phyloP scores from a whole-genome alignment of 2,113 vertebrate genomes.

The Phainopepla nitens region DNA sequence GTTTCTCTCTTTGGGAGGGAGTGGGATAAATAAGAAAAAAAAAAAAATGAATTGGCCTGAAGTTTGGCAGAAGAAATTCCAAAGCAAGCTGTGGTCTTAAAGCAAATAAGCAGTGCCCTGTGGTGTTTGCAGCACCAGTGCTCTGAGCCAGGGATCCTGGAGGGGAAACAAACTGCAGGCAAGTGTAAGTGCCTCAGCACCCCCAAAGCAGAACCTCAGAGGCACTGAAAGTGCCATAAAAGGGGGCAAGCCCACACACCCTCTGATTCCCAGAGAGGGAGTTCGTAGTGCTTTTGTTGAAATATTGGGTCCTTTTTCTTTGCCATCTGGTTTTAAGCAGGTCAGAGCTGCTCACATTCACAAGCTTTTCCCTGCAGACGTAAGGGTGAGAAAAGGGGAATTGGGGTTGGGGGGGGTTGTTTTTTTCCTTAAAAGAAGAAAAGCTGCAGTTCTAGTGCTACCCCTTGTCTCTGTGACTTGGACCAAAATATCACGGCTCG shows the following conservation, averaged over 20 bases:
- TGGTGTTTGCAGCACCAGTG: background rate
- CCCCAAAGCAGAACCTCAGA: background rate
- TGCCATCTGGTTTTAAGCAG: background rate
- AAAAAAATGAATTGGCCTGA: background rate
- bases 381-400: background rate
- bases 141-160: background rate
- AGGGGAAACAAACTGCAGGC: background rate
- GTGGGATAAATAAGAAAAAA: background rate
- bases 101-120: background rate
- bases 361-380: background rate
- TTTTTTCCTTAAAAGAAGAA: background rate
- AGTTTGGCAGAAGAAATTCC: conserved; percentile 4
- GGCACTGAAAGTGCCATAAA: background rate
- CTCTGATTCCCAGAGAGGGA: background rate
- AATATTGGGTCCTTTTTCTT: background rate
- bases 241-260: background rate
- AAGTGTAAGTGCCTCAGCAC: background rate
- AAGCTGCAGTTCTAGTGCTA: background rate
- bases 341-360: background rate
- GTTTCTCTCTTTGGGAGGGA: background rate
- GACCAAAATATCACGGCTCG: background rate
- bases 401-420: background rate
- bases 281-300: background rate
- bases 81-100: conserved; percentile 6
- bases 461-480: background rate